A percentile compares a stretch with the other conserved stretches of the same genome.
Conservation (phyloP, 2,888 invertebrate species). For the Cataglyphis cursor region DNA sequence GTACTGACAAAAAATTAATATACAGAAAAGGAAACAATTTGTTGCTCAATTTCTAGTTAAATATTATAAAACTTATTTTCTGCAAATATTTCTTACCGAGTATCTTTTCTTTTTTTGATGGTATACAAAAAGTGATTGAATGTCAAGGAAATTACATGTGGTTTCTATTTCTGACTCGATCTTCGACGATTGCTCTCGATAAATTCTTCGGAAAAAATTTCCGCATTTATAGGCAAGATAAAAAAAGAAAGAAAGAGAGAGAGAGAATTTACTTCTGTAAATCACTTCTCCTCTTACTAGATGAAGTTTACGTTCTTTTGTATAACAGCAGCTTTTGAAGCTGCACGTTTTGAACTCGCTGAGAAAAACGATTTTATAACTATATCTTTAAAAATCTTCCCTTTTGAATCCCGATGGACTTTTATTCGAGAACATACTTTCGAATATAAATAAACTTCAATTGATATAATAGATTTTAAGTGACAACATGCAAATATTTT, state of each 20-base stretch:
- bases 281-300: constrained; percentile 57
- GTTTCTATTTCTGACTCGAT: constrained; percentile 48
- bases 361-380: constrained; percentile 47
- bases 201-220: constrained; percentile 65
- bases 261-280: constrained; percentile 63
- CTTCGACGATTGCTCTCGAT: constrained; percentile 41
- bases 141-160: constrained; percentile 46
- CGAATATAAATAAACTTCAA: neutral
- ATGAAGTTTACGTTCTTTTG: constrained; percentile 46
- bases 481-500: neutral
- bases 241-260: neutral
- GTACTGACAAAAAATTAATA: neutral
- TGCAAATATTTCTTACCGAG: neutral
- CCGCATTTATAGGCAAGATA: constrained; percentile 48
- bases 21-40: neutral
- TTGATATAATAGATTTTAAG: neutral
- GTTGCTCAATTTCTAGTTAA: neutral
- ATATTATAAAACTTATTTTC: neutral
- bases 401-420: constrained; percentile 4
- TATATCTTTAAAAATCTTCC: neutral
- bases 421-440: constrained; percentile 30
- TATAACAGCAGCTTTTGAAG: neutral
- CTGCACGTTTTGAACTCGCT: constrained; percentile 4
- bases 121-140: neutral
- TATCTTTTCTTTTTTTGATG: neutral